Evolutionary conservation across 2,888 invertebrate genomes (phyloP).

Genomic region (Drosophila mercatorum): DNA sequence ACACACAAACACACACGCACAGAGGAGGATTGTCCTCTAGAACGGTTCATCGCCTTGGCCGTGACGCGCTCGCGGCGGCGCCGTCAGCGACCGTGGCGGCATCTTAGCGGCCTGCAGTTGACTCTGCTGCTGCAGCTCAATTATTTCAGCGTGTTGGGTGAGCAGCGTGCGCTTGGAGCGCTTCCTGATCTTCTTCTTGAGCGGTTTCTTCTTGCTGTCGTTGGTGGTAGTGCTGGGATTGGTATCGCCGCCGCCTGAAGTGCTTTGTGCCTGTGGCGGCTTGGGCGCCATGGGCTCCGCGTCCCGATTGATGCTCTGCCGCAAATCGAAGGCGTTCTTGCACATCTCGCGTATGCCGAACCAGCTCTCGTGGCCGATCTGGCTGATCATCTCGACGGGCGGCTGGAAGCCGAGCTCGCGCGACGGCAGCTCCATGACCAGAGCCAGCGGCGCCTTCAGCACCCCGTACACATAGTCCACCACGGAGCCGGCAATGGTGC

Average conservation of each 20-base stretch:
- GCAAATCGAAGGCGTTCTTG: conserved; percentile 73
- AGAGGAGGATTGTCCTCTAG: neutral
- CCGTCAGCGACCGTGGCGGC: conserved; percentile 20
- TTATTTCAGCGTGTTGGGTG: conserved; percentile 44
- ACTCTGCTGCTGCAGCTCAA: conserved; percentile 40
- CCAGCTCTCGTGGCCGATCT: conserved; percentile 83
- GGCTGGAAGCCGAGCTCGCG: conserved; percentile 83
- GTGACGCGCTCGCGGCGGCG: conserved; percentile 4
- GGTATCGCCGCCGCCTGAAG: conserved; percentile 1
- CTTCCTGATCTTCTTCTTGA: conserved; percentile 44
- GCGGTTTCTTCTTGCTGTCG: conserved; percentile 10
- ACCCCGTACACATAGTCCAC: conserved; percentile 84
- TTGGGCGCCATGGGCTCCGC: conserved; percentile 43
- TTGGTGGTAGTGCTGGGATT: neutral
- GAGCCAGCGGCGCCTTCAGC: conserved; percentile 80
- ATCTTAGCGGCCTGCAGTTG: neutral
- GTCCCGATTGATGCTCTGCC: conserved; percentile 54
- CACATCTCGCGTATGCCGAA: conserved; percentile 84
- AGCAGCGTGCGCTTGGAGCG: conserved; percentile 51
- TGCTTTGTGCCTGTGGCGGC: conserved; percentile 7
- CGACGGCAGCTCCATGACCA: conserved; percentile 84
- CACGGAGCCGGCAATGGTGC: conserved; percentile 81
- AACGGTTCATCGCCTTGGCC: conserved; percentile 36
- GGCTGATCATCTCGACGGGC: conserved; percentile 78
- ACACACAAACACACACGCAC: neutral